Base-by-base conservation (phyloP, 2,113 vertebrate species). In the Anhinga anhinga region DNA sequence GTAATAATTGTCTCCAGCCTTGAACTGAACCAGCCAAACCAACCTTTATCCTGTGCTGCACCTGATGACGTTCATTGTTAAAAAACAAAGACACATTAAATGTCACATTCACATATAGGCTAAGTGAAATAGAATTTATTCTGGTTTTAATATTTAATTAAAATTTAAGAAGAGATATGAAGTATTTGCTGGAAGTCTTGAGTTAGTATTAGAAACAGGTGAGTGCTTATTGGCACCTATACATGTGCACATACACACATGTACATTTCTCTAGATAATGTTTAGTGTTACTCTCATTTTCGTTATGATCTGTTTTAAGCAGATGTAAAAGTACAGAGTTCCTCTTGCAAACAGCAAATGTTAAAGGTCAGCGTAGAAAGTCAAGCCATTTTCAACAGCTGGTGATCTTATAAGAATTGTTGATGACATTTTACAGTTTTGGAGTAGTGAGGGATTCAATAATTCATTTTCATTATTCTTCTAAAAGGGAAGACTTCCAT, bases 301-400 rank as follows among this genome's bases (percentile, higher is more conserved):
- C 38, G 26, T n/a, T 73, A 26, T 50, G 74, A 21, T 65, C 22
- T 65, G 10, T 25, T 95, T 50, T 71, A 95, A 79, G 77, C 76
- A 81, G 55, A 81, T 88, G 65, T 86, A 18, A 67, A 88, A 73
- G 23, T 50, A 69, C 7, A 44, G 56, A 78, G 44, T 81, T 93
- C 38, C 38, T 81, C 44, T 78, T 86, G 50, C 45, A 82, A 65
- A 18, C 45, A 76, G 50, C 61, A 92, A 73, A 90, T 92, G 79
- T 73, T 87, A 95, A 97, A 97, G 96, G 93, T 91, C 89, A 70
- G 11, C 8, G 29, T n/a, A 94, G 93, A 96, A 95, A 97, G 93
- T 85, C 91, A 93, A 95, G 50, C 77, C 2, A 22, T 94, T 93
- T 91, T 80, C 86, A 97, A 77, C 95, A 97, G 84, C 88, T 97